Conservation (phyloP, 2,113 vertebrate genomes). For the Sus scrofa region DNA sequence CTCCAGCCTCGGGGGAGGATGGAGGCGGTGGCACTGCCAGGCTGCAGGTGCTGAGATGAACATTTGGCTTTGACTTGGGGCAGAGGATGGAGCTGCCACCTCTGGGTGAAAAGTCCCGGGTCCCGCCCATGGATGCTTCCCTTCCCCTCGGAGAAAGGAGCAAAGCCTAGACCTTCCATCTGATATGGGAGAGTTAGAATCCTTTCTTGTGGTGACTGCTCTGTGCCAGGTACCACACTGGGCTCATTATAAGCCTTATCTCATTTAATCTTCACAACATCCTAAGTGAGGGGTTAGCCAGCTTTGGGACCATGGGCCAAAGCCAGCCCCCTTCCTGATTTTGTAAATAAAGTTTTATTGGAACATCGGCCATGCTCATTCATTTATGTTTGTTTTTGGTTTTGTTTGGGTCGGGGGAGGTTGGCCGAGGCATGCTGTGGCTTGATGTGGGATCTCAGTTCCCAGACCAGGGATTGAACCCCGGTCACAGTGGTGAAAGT, state of each 20-base stretch:
- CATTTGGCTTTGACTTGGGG: conserved; percentile 5
- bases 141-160: background rate
- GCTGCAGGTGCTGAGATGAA: background rate
- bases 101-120: background rate
- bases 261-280: background rate
- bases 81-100: background rate
- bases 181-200: accelerated
- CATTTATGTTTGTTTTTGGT: background rate
- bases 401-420: no score
- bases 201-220: background rate
- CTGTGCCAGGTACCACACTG: background rate
- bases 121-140: background rate
- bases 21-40: background rate
- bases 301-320: accelerated
- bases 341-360: background rate
- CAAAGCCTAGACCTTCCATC: background rate
- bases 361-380: background rate
- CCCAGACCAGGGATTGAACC: no score
- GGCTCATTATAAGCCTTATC: background rate
- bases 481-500: no score
- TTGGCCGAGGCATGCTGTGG: no score
- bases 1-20: background rate
- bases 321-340: background rate
- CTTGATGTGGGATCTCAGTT: no score
- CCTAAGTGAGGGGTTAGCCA: background rate